Evolutionary conservation across 2,113 vertebrate genomes (phyloP), one percentile per base, ranked within the genome.

Genomic region (Sturnus vulgaris): DNA sequence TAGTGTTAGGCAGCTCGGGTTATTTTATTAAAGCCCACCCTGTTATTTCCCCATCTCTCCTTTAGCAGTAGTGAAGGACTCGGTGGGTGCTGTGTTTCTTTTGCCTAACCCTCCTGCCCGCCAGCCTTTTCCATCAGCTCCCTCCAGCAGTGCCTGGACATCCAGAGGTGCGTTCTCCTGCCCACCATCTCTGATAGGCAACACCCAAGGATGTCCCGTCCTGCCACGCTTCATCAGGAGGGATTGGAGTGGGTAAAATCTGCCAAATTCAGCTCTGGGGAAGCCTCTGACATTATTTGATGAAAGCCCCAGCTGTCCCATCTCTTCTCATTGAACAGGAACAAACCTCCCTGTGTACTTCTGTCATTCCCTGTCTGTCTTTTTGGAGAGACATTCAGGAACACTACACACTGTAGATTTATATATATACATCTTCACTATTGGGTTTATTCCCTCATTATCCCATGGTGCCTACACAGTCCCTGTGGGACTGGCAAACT

Each of bases 71-170:
- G 33, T 5, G 1, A 46, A 72, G 71, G 46, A 17, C 31, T 37
- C 3, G 0, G 7, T 10, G 0, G 0, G 0, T 10, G 50, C 72
- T 13, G 19, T 23, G 40, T 12, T 64, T 1, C 8, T 47, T 82
- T 53, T 71, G 12, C 23, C 33, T 65, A 8, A 28, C 35, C 24
- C 28, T 44, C 12, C 24, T 1, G 1, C 11, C 28, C 17, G 35
- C 25, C 69, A 61, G 23, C 42, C 17, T 68, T 60, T 49, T 30
- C 73, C 76, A 15, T 5, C 6, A 3, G 24, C 50, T 81, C 77
- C 17, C 6, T 69, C 17, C 0, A 2, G 7, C 14, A 0, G 5
- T 1, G 16, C 24, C 24, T 17, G 2, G 2, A 63, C 18, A 42
- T 11, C 31, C 56, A 73, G 47, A 35, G 20, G 4, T 1, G 20